Percentiles rank a stretch among this genome's conserved stretches.
Evolutionary conservation across 2,888 invertebrate genomes (phyloP).

Genomic region (Nymphalis c-album): DNA sequence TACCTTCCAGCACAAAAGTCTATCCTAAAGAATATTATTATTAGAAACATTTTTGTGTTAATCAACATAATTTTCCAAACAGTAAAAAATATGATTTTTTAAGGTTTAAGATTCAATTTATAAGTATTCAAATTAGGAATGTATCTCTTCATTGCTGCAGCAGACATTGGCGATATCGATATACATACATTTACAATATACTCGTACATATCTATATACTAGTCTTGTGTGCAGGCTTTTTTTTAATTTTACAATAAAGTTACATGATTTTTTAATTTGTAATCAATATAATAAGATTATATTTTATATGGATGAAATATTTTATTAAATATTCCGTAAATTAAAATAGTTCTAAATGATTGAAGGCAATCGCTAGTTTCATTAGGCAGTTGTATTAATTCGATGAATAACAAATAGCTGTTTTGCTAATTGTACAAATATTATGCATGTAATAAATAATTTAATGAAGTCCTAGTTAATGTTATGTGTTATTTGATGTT

Average conservation of each 20-base stretch:
- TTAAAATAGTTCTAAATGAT: too few relatives aligned
- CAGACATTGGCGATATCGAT: too few relatives aligned
- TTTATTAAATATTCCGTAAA: too few relatives aligned
- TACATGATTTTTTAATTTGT: too few relatives aligned
- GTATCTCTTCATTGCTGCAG: too few relatives aligned
- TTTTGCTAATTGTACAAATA: constrained; percentile 5
- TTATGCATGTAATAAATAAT: background rate
- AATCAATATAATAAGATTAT: too few relatives aligned
- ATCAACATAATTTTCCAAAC: background rate
- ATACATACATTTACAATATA: too few relatives aligned
- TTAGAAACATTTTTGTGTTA: constrained; percentile 5
- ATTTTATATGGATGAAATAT: too few relatives aligned
- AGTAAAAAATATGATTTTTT: background rate
- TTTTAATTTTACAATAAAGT: background rate
- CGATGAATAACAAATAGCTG: background rate
- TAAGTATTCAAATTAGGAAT: too few relatives aligned
- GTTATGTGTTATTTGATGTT: constrained; percentile 1
- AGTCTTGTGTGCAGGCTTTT: background rate
- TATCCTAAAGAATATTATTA: constrained; percentile 28
- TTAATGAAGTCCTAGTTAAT: background rate
- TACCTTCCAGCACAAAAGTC: constrained; percentile 34
- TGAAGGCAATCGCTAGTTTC: background rate
- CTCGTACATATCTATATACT: background rate
- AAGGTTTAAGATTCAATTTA: background rate
- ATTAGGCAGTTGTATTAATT: background rate